Percentiles rank a stretch among this genome's conserved stretches.
Evolutionary conservation across 2,797 vertebrate genomes (phyloP).

Genomic region (Acipenser ruthenus): DNA sequence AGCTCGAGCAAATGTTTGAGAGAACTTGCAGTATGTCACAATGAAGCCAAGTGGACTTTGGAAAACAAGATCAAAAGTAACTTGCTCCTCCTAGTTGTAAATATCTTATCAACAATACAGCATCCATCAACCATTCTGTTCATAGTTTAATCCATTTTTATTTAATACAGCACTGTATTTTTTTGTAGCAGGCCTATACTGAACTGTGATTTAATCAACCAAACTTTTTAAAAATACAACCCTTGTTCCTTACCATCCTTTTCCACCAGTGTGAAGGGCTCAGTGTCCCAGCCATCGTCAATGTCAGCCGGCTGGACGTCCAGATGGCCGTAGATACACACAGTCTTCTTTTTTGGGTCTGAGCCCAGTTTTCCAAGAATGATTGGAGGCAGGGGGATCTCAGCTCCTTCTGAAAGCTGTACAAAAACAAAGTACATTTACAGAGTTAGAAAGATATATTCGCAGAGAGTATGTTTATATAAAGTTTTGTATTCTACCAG

Average conservation of each 20-base stretch:
- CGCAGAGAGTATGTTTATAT: no score
- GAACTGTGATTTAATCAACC: no score
- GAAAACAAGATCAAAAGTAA: no score
- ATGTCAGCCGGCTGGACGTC: conserved; percentile 87
- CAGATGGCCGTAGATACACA: conserved; percentile 90
- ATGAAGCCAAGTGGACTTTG: not conserved
- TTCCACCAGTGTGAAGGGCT: conserved; percentile 87
- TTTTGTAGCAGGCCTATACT: no score
- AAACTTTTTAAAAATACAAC: not conserved
- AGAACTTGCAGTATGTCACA: no score
- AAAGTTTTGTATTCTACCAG: no score
- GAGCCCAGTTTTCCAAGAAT: conserved; percentile 77
- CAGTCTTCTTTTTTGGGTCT: conserved; percentile 82
- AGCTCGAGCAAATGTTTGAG: no score
- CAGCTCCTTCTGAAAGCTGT: conserved; percentile 74
- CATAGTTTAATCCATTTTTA: no score
- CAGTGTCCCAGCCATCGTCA: conserved; percentile 89
- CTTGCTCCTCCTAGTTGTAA: not conserved
- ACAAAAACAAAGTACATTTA: not conserved
- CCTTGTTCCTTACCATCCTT: conserved; percentile 67
- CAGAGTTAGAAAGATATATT: no score
- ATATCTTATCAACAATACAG: not conserved
- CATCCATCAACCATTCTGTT: no score
- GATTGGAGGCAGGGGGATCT: conserved; percentile 87
- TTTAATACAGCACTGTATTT: no score